Evolutionary conservation across 2,113 vertebrate species (phyloP).

Genomic region (Pelmatolapia mariae): DNA sequence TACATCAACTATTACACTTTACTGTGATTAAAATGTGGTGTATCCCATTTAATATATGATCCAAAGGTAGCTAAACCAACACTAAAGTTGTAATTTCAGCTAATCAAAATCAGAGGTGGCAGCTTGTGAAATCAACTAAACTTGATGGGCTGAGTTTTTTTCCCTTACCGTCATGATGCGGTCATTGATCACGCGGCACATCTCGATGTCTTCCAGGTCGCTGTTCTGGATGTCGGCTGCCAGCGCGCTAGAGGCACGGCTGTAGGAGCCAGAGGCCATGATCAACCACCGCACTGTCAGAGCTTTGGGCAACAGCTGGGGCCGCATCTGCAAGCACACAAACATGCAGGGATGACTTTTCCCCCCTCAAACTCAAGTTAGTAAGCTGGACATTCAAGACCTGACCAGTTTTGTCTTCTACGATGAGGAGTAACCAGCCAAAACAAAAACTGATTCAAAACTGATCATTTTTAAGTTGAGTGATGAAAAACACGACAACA

Average conservation of each 20-base stretch:
- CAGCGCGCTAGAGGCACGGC: slow-evolving; percentile 63
- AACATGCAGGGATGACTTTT: background rate
- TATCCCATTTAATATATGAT: rapidly evolving
- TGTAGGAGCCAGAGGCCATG: slow-evolving; percentile 79
- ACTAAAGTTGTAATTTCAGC: background rate
- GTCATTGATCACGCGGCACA: slow-evolving; percentile 84
- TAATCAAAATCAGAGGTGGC: background rate
- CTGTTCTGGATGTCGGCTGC: slow-evolving; percentile 20
- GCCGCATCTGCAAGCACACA: slow-evolving; percentile 12
- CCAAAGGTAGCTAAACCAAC: background rate
- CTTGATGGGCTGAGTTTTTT: rapidly evolving
- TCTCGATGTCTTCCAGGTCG: slow-evolving; percentile 70
- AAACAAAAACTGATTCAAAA: background rate
- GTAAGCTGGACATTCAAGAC: rapidly evolving
- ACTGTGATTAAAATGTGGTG: background rate
- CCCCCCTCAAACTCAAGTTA: background rate
- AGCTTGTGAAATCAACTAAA: background rate
- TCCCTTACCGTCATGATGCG: slow-evolving; percentile 85
- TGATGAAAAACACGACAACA: background rate
- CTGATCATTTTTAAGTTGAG: background rate
- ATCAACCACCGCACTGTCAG: slow-evolving; percentile 80
- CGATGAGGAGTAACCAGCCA: background rate
- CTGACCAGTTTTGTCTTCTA: background rate
- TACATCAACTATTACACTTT: background rate
- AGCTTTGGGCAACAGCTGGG: slow-evolving; percentile 52